Evolutionary conservation across 2,888 invertebrate species (phyloP), one percentile per base, ranked within the genome.

Genomic region (Idaea dimidiata): DNA sequence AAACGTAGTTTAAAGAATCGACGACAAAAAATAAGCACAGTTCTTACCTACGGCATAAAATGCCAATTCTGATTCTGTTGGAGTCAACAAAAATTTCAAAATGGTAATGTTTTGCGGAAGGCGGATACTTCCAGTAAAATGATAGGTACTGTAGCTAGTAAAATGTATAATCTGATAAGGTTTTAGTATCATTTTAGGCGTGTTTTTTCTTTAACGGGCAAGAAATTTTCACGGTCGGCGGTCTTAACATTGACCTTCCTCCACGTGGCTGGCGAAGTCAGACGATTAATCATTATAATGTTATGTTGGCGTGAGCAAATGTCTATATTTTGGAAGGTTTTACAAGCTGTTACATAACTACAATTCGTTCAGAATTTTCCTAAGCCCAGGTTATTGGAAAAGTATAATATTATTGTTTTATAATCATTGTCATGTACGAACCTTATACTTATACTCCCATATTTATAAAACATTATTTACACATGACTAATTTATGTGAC

Each of bases 191-290:
- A 43, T 43, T 43, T 43, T 43, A 8, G 10, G 32, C 43, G 10
- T 43, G 43, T 43, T 43, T 10, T 43, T 43, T 43, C 43, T 43
- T 8, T 43, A 43, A 43, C 43, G 43, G 43, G 43, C 43, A 43
- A 43, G 43, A 55, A 57, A 59, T 62, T 62, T 63, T 62, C 32
- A 60, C 59, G 60, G 17, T 61, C 57, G 53, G 56, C 43, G 58
- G 57, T 59, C 16, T 61, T 63, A 64, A 59, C 66, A 61, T 71
- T 72, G 72, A 72, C 72, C 72, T 74, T 74, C 67, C 59, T 24
- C 56, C 58, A 61, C 58, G 54, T 54, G 53, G 61, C 54, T 43
- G 56, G 64, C 59, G 63, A 66, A 66, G 66, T 66, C 60, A 58
- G 24, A 24, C 64, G 16, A 64, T 66, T 68, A 67, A 66, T 65